A percentile compares a stretch with the other conserved stretches of the same genome.
Evolutionary conservation across 2,113 vertebrate genomes (phyloP).

Genomic region (Oryzias melastigma): DNA sequence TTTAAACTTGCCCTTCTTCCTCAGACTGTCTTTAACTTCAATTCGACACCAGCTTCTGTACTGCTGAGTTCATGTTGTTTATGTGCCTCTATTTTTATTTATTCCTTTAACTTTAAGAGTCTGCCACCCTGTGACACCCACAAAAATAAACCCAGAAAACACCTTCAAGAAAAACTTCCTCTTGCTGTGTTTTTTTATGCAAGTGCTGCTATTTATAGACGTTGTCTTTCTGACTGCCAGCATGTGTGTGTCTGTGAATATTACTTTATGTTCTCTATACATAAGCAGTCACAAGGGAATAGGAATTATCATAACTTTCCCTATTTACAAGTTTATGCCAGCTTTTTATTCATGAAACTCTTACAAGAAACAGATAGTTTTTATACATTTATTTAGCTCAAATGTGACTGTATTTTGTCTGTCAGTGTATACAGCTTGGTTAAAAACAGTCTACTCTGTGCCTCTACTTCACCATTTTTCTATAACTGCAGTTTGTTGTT

Average conservation of each 20-base stretch:
- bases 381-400: too few species aligned
- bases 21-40: slow-evolving; percentile 60
- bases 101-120: slow-evolving; percentile 40
- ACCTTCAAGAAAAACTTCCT: slow-evolving; percentile 42
- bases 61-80: slow-evolving; percentile 46
- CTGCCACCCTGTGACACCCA: slow-evolving; percentile 49
- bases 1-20: slow-evolving; percentile 36
- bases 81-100: slow-evolving; percentile 30
- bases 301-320: not conserved
- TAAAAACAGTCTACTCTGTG: too few species aligned
- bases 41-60: slow-evolving; percentile 32
- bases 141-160: slow-evolving; percentile 46
- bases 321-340: slow-evolving; percentile 8
- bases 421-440: too few species aligned
- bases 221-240: slow-evolving; percentile 38
- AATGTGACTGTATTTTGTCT: too few species aligned
- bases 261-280: slow-evolving; percentile 18
- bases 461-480: too few species aligned
- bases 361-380: not conserved
- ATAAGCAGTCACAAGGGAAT: slow-evolving; percentile 3
- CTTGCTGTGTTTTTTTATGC: slow-evolving; percentile 45
- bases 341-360: not conserved
- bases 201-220: slow-evolving; percentile 56
- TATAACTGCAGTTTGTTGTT: too few species aligned
- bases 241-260: not conserved